Percentiles rank a stretch among this genome's conserved stretches.
Evolutionary conservation across 1,140 invertebrate genomes (phyloP).

Genomic region (Ditylenchus dipsaci): DNA sequence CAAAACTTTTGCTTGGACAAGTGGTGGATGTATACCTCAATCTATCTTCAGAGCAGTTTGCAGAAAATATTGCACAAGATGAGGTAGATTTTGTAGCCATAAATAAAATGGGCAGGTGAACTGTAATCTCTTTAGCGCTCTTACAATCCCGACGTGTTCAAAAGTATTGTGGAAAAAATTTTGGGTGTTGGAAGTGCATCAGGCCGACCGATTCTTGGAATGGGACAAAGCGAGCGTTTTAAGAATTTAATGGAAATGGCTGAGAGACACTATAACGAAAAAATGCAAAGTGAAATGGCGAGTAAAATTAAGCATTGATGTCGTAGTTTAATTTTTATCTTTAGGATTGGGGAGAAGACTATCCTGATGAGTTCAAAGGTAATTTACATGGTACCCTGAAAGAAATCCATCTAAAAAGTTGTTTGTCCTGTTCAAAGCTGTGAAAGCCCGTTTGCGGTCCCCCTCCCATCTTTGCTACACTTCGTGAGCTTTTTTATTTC

Average conservation of each 20-base stretch:
- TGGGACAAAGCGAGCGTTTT: slow-evolving; percentile 62
- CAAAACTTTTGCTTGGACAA: slow-evolving; percentile 78
- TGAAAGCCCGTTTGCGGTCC: too few relatives aligned
- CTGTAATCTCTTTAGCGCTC: slow-evolving; percentile 72
- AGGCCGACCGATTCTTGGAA: slow-evolving; percentile 60
- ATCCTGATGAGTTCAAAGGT: slow-evolving; percentile 89
- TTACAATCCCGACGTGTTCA: slow-evolving; percentile 83
- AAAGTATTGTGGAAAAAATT: slow-evolving; percentile 70
- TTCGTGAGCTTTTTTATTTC: too few relatives aligned
- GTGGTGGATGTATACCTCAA: slow-evolving; percentile 94
- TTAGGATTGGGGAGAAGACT: slow-evolving; percentile 78
- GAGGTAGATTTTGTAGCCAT: too few relatives aligned
- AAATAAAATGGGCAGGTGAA: neutral
- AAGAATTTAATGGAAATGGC: slow-evolving; percentile 74
- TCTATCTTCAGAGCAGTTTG: slow-evolving; percentile 82
- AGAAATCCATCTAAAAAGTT: too few relatives aligned
- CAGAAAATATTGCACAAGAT: slow-evolving; percentile 78
- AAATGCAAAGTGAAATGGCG: slow-evolving; percentile 71
- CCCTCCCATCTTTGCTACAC: too few relatives aligned
- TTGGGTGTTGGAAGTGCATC: neutral
- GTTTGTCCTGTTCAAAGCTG: too few relatives aligned
- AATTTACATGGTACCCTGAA: too few relatives aligned
- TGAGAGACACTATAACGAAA: slow-evolving; percentile 73
- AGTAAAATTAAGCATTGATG: too few relatives aligned
- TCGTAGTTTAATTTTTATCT: too few relatives aligned